Evolutionary conservation across 2,888 invertebrate species (phyloP).

Genomic region (Zhengitettix transpicula): DNA sequence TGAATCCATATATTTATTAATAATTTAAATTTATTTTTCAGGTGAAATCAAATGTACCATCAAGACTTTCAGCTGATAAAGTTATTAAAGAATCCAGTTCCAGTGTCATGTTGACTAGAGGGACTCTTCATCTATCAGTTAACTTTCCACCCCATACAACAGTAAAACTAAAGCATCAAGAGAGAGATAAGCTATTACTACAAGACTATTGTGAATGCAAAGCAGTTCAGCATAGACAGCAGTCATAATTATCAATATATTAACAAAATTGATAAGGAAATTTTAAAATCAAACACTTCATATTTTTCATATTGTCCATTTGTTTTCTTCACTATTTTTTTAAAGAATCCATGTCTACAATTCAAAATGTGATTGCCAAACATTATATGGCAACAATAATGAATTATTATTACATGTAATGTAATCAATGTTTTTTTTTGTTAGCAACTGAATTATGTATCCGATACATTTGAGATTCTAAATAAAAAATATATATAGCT

Average conservation of each 20-base stretch:
- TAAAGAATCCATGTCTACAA: background rate
- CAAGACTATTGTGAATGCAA: constrained; percentile 15
- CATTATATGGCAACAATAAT: background rate
- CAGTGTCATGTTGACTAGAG: constrained; percentile 23
- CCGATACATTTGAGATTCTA: background rate
- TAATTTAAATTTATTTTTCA: too few relatives aligned
- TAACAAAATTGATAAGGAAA: background rate
- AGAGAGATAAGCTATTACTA: constrained; percentile 19
- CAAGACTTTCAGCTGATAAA: too few relatives aligned
- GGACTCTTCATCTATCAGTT: constrained; percentile 22
- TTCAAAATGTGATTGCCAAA: background rate
- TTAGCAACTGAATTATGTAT: background rate
- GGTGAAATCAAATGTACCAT: too few relatives aligned
- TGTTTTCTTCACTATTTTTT: background rate
- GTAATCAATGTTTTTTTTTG: background rate
- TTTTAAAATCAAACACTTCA: background rate
- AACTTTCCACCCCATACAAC: constrained; percentile 25
- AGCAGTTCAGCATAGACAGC: background rate
- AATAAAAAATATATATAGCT: too few relatives aligned
- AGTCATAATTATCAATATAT: background rate
- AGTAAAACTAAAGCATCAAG: constrained; percentile 21
- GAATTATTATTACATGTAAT: background rate
- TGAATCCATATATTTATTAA: too few relatives aligned
- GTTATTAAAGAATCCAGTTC: background rate
- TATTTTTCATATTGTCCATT: background rate